These are phyloP conservation scores for Aspidiotus destructor DNA, from an alignment of 2,888 invertebrate species.

Conservation along the genomic window DNA sequence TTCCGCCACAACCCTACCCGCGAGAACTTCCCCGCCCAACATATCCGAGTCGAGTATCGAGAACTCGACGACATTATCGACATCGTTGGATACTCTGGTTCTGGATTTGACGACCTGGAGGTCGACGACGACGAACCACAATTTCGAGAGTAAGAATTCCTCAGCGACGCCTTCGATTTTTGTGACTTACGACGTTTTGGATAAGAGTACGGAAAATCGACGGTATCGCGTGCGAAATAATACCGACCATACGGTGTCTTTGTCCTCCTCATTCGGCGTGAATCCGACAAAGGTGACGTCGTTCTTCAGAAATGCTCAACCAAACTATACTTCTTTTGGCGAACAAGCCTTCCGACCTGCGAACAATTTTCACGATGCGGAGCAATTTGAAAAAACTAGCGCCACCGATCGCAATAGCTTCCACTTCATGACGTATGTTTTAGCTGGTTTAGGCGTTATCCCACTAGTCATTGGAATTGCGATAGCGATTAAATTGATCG, in stretches of 20 bases:
- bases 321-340: too few relatives aligned
- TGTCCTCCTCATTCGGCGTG: background rate
- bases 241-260: background rate
- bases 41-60: conserved; percentile 9
- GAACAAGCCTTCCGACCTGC: too few relatives aligned
- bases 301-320: too few relatives aligned
- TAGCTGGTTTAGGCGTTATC: conserved; percentile 26
- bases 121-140: too few relatives aligned
- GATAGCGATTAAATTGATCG: conserved; percentile 22
- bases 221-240: conserved; percentile 14
- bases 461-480: conserved; percentile 23
- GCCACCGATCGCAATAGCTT: conserved; percentile 11
- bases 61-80: conserved; percentile 7
- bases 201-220: conserved; percentile 11
- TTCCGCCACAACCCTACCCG: too few relatives aligned
- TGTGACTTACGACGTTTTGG: conserved; percentile 2
- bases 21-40: background rate
- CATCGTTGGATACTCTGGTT: background rate
- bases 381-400: background rate
- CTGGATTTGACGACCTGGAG: too few relatives aligned
- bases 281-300: too few relatives aligned
- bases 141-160: background rate
- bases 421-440: conserved; percentile 25
- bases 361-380: too few relatives aligned
- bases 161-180: background rate